Evolutionary conservation across 2,113 vertebrate species (phyloP), one percentile per base, ranked within the genome.

Genomic region (Ictalurus punctatus): DNA sequence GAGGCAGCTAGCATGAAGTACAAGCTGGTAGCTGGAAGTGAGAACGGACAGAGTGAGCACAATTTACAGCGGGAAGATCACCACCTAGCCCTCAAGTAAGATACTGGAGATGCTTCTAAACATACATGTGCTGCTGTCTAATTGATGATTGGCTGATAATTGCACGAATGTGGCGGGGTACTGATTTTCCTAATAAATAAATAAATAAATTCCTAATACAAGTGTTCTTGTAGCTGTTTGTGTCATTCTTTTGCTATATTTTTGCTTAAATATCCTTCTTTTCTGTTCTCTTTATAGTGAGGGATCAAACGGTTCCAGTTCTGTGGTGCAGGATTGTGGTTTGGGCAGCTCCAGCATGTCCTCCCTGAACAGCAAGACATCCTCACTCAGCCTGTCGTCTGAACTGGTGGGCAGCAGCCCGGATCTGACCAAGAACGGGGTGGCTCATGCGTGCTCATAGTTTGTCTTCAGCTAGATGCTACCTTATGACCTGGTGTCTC

Each of bases 21-120:
- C 92, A 97, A 97, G 94, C 92, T 96, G 89, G 96, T 96, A 48
- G 56, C 86, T n/a, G 94, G 96, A 91, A 89, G 95, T 89, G 97
- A 97, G 94, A 97, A 97, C 63, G 97, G 97, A 91, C 96, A 97
- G 59, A 88, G 95, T 80, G 96, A 97, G 83, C 92, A 90, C 92
- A 96, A 96, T 91, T 92, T 96, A 93, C 94, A 95, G 79, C 44
- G 95, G 85, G 96, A 97, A 84, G 97, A 97, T 84, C 96, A 96
- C 87, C 79, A 95, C 6, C 92, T 97, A 87, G 93, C 95, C 84
- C 96, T 97, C 94, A 96, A 96, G 97, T 97, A 95, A 94, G 81
- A 34, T 54, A 25, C 48, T 58, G 48, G n/a, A 80, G 59, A 65
- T 63, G 30, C 34, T 40, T 83, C 19, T 6, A 40, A 61, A 37